Conservation (phyloP, 2,888 invertebrate genomes). For the Eupithecia tripunctaria region DNA sequence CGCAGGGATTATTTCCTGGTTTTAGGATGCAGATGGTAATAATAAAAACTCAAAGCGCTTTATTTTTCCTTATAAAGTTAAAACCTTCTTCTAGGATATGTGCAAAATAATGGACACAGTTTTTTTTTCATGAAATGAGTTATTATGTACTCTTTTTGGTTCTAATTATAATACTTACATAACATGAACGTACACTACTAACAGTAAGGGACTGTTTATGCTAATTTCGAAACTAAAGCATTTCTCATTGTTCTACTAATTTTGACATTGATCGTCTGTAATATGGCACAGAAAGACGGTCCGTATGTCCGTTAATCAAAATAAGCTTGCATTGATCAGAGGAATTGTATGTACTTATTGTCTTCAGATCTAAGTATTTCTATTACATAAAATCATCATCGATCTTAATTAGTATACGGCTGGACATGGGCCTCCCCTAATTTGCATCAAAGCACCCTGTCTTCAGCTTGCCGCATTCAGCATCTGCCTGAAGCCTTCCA, state of each 20-base stretch:
- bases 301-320: neutral
- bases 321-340: neutral
- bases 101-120: neutral
- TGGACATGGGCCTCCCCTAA: too few species aligned
- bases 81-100: neutral
- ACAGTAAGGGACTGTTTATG: neutral
- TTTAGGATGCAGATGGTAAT: neutral
- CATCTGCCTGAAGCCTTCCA: too few species aligned
- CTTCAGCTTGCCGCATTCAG: too few species aligned
- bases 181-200: neutral
- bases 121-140: neutral
- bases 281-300: neutral
- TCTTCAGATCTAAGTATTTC: neutral
- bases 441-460: too few species aligned
- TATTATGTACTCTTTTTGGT: neutral
- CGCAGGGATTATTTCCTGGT: neutral
- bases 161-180: neutral
- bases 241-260: constrained; percentile 41
- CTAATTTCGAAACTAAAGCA: constrained; percentile 42
- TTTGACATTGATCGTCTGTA: constrained; percentile 34
- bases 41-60: neutral
- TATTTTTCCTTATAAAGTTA: neutral
- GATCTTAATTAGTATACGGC: too few species aligned
- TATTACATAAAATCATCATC: too few species aligned
- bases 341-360: neutral